Evolutionary conservation across 2,888 invertebrate genomes (phyloP).

Genomic region (Phalangium opilio): DNA sequence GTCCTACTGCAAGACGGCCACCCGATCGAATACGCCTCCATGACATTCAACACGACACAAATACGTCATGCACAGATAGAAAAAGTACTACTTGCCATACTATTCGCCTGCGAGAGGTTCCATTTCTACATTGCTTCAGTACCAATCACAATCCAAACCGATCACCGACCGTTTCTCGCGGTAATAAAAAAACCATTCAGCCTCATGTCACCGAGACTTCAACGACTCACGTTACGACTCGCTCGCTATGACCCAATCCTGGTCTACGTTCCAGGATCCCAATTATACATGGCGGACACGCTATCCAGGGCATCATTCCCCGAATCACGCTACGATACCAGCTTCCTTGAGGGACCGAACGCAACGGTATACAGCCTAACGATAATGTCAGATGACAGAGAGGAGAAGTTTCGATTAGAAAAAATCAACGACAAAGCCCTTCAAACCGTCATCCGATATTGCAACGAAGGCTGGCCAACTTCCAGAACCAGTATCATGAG

Average conservation of each 20-base stretch:
- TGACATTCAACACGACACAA: too few relatives aligned
- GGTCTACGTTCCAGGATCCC: constrained; percentile 13
- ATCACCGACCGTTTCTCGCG: constrained; percentile 29
- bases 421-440: neutral
- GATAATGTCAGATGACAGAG: constrained; percentile 3
- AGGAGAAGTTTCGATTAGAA: neutral
- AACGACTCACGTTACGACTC: constrained; percentile 25
- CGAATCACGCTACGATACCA: neutral
- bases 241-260: constrained; percentile 2
- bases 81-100: too few relatives aligned
- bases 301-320: constrained; percentile 14
- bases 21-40: too few relatives aligned
- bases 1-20: too few relatives aligned
- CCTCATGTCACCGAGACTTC: constrained; percentile 27
- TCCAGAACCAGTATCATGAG: neutral
- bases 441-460: neutral
- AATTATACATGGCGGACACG: constrained; percentile 18
- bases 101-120: too few relatives aligned
- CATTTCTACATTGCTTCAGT: too few relatives aligned
- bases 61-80: too few relatives aligned
- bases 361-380: neutral
- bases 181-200: constrained; percentile 27
- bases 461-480: constrained; percentile 5
- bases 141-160: constrained; percentile 25
- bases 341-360: neutral